Base-by-base conservation (phyloP, 2,888 invertebrate species). In the Diadegma fenestrale region DNA sequence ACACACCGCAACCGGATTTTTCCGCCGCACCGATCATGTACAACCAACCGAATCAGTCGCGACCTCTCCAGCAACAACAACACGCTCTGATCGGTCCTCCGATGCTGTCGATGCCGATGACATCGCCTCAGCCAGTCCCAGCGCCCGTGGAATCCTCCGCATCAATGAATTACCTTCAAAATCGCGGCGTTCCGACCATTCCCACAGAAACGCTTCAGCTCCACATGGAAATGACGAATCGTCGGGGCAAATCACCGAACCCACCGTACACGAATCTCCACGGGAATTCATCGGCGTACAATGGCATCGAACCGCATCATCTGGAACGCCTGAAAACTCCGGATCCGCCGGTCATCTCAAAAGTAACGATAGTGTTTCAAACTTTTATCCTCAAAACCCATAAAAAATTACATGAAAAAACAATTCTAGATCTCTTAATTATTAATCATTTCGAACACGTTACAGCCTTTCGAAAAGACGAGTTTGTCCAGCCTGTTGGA, bases 401-500 rank as follows among this genome's bases (percentile, higher is more conserved):
- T 26, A 45, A 48, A 71, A 33, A 37, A 48, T n/a, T 26, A 26
- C 17, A n/a, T 0, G 6, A 3, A 26, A 26, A 58, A 4, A 72
- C 54, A 71, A 68, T 14, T 33, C 45, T 7, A 43, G 37, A 22
- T 17, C 26, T 19, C 26, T 26, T 22, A 66, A 14, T 26, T 54
- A 58, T 54, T 43, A 12, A n/a, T 51, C 6, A 45, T 76, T n/a
- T 85, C 66, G n/a, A 81, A 88, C 30, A 68, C 84, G 80, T 90
- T 93, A 51, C 92, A 94, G 94, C 91, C 87, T 41, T 92, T 91
- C 90, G 93, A 92, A 91, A 94, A 94, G 89, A 93, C 94, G 87
- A 94, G 94, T 84, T 93, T 94, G 86, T 94, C 94, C 91, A 94
- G 94, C 89, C 92, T 93, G n/a, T 87, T 94, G 89, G 94, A 94